Evolutionary conservation across 2,113 vertebrate genomes (phyloP).

Genomic region (Pachyramphus minor): DNA sequence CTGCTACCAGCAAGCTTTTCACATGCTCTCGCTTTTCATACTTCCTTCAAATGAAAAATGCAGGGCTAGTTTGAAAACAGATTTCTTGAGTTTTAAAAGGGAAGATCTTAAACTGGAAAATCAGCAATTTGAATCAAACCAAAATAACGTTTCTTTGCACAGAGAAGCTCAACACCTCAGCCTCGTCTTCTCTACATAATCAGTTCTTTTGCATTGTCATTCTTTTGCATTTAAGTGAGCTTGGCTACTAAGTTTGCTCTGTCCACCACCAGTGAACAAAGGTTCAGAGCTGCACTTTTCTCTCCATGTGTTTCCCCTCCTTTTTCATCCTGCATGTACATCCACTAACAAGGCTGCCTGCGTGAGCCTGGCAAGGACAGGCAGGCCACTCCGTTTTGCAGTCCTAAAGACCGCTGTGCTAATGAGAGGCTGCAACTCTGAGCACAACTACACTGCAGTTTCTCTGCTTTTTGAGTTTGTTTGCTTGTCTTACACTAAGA

Average conservation of each 20-base stretch:
- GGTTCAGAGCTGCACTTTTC: not conserved
- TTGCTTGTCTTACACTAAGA: conserved; percentile 17
- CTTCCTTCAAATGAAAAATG: conserved; percentile 13
- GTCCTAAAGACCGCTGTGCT: not conserved
- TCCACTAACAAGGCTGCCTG: not conserved
- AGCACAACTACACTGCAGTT: not conserved
- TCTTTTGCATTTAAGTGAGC: not conserved
- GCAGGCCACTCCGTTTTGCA: conserved; percentile 15
- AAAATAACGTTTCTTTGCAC: conserved; percentile 42
- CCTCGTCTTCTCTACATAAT: not conserved
- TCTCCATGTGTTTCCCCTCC: not conserved
- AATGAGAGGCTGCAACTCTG: conserved; percentile 7
- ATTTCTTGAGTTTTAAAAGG: conserved; percentile 35
- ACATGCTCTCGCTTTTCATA: not conserved
- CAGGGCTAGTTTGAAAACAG: not conserved
- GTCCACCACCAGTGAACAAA: not conserved
- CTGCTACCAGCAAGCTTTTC: not conserved
- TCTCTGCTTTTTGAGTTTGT: conserved; percentile 14
- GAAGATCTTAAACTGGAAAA: conserved; percentile 11
- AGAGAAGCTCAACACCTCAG: conserved; percentile 18
- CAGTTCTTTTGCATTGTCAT: not conserved
- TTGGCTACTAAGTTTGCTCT: not conserved
- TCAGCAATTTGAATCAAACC: conserved; percentile 51
- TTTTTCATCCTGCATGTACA: not conserved
- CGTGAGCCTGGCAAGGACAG: not conserved